Percentiles rank a stretch among this genome's conserved stretches.
Conservation (phyloP, 2,888 invertebrate genomes). For the Parnassius smintheus region DNA sequence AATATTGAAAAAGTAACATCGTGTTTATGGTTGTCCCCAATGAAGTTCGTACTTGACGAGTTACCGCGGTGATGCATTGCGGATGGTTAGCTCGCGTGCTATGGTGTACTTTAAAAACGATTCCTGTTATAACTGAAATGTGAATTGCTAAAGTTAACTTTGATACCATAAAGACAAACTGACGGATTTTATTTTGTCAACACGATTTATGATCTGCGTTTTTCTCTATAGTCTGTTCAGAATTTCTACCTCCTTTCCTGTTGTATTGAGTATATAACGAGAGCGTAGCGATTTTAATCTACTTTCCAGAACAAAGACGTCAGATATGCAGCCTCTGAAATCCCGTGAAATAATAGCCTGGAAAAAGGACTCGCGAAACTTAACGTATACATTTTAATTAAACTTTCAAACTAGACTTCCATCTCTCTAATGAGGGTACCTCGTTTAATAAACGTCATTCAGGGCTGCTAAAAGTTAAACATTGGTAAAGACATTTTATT, state of each 20-base stretch:
- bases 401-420: slow-evolving; percentile 41
- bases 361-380: slow-evolving; percentile 18
- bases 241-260: no score
- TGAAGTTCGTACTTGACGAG: slow-evolving; percentile 28
- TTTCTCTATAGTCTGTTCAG: no score
- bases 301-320: slow-evolving; percentile 19
- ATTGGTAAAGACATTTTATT: no score
- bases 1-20: no score
- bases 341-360: slow-evolving; percentile 22
- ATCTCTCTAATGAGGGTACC: slow-evolving; percentile 55
- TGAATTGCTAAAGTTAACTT: slow-evolving; percentile 5
- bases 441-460: slow-evolving; percentile 42
- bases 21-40: slow-evolving; percentile 26
- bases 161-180: background rate
- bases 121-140: slow-evolving; percentile 19
- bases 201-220: no score
- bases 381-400: slow-evolving; percentile 37
- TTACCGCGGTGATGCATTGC: slow-evolving; percentile 65
- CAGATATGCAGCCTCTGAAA: slow-evolving; percentile 18
- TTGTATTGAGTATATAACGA: no score
- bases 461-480: slow-evolving; percentile 7
- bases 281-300: slow-evolving; percentile 12
- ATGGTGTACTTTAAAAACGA: slow-evolving; percentile 39
- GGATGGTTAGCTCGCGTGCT: slow-evolving; percentile 54
- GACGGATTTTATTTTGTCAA: background rate